A percentile compares a stretch with the other conserved stretches of the same genome.
These are phyloP conservation scores for Ariopsis seemanni DNA, from an alignment of 2,113 vertebrate genomes.

Conservation along the genomic window DNA sequence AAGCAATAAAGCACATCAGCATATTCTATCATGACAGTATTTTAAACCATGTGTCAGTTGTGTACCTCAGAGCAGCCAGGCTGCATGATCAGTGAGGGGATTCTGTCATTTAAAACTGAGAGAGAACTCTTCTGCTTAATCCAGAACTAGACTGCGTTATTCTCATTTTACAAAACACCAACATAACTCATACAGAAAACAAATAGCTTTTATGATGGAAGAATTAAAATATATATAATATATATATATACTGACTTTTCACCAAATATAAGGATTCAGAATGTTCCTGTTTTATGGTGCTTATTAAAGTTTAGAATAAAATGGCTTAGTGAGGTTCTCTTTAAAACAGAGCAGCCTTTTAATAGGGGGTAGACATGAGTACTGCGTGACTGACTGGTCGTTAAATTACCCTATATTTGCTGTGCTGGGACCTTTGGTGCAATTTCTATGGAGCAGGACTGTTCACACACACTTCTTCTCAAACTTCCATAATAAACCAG, in stretches of 20 bases:
- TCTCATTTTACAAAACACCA: slow-evolving; percentile 9
- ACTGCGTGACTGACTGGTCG: background rate
- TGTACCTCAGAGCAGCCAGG: slow-evolving; percentile 57
- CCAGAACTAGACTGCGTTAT: slow-evolving; percentile 17
- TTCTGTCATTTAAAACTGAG: slow-evolving; percentile 6
- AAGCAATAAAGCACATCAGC: slow-evolving; percentile 77
- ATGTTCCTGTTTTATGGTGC: slow-evolving; percentile 66
- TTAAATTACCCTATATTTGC: slow-evolving; percentile 10
- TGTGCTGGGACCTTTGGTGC: slow-evolving; percentile 49
- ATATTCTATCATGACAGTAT: slow-evolving; percentile 53
- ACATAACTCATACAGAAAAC: background rate
- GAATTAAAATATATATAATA: slow-evolving; percentile 27
- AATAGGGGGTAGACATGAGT: slow-evolving; percentile 1
- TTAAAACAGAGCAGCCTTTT: background rate
- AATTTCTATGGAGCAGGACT: slow-evolving; percentile 37
- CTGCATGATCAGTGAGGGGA: slow-evolving; percentile 36
- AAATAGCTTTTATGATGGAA: slow-evolving; percentile 42
- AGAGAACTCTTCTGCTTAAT: slow-evolving; percentile 34
- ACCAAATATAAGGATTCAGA: slow-evolving; percentile 60
- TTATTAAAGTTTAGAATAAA: slow-evolving; percentile 61
- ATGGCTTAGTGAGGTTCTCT: slow-evolving; percentile 52
- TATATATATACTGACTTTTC: slow-evolving; percentile 40
- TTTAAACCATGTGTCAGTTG: slow-evolving; percentile 60
- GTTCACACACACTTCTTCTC: slow-evolving; percentile 35
- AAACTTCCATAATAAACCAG: slow-evolving; percentile 41